Evolutionary conservation across 2,888 invertebrate genomes (phyloP).

Genomic region (Cantharis lateralis): DNA sequence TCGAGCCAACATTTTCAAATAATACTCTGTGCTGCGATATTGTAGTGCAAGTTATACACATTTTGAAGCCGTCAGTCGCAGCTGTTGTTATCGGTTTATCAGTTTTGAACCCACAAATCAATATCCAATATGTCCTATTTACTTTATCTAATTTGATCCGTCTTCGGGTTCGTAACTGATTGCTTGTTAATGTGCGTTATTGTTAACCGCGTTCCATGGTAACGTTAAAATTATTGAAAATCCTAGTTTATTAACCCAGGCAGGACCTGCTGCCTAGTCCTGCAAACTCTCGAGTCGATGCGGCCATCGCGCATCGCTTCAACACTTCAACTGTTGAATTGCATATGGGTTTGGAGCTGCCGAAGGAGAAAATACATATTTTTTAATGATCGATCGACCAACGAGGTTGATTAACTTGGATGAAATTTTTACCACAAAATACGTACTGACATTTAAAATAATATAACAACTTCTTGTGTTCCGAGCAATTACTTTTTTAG

Average conservation of each 20-base stretch:
- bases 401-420: not conserved
- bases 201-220: not conserved
- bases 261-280: not conserved
- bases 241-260: not conserved
- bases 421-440: not conserved
- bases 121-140: conserved; percentile 7
- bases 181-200: not conserved
- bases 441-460: conserved; percentile 1
- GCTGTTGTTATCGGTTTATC: conserved; percentile 8
- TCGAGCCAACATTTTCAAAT: not conserved
- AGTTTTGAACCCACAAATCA: conserved; percentile 6
- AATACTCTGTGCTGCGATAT: not conserved
- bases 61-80: conserved; percentile 6
- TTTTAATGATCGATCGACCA: not conserved
- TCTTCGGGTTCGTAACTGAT: not conserved
- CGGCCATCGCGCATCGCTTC: too few relatives aligned
- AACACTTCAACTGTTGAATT: not conserved
- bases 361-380: not conserved
- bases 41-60: not conserved
- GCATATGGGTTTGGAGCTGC: too few relatives aligned
- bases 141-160: conserved; percentile 4
- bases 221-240: not conserved
- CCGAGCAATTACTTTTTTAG: conserved; percentile 19
- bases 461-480: not conserved
- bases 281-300: too few relatives aligned